Conservation (phyloP, 1,140 invertebrate species). For the Tyrophagus putrescentiae region DNA sequence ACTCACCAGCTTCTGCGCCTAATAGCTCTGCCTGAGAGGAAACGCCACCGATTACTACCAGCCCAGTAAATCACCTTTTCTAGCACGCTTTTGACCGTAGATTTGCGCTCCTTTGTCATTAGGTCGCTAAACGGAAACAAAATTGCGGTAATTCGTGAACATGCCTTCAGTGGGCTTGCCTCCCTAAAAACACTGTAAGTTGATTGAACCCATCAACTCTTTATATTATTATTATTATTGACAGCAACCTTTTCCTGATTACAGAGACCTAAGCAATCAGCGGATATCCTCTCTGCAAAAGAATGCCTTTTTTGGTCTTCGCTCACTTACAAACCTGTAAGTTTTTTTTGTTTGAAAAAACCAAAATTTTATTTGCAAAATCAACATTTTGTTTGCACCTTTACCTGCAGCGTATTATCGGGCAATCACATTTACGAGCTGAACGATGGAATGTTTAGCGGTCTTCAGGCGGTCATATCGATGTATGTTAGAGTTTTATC, state of each 20-base stretch:
- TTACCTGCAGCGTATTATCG: constrained; percentile 33
- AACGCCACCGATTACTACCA: no score
- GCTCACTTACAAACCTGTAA: constrained; percentile 32
- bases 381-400: constrained; percentile 25
- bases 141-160: constrained; percentile 8
- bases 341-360: constrained; percentile 17
- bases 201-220: not conserved
- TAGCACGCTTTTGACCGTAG: no score
- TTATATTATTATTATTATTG: constrained; percentile 7
- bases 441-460: constrained; percentile 32
- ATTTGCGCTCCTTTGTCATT: no score
- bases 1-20: no score
- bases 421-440: constrained; percentile 31
- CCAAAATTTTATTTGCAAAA: not conserved
- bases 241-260: constrained; percentile 4
- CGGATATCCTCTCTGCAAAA: constrained; percentile 10
- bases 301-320: constrained; percentile 31
- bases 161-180: constrained; percentile 17
- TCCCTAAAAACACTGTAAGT: constrained; percentile 20
- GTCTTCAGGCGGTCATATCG: constrained; percentile 22
- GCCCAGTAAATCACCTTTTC: no score
- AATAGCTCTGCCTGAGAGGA: no score
- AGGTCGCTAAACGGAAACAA: constrained; percentile 19
- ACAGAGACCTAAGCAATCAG: constrained; percentile 26
- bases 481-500: constrained; percentile 24